phyloP scores from a whole-genome alignment of 35 echinoderm and acorn worm species.

The Eucidaris tribuloides region DNA sequence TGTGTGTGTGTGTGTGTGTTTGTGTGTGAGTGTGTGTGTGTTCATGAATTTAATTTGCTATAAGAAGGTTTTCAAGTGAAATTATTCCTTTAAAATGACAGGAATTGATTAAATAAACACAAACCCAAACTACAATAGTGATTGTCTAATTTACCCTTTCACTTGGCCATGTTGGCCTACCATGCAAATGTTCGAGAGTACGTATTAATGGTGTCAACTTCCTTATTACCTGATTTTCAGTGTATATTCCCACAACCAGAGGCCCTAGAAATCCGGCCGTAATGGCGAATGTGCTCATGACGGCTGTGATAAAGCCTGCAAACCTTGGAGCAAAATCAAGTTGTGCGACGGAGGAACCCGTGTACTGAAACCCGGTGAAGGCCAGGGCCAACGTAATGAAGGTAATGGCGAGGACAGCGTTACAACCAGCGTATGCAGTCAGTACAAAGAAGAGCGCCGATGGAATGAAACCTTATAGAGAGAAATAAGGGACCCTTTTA shows the following conservation, averaged over 20 bases:
- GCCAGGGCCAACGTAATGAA: not conserved
- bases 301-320: not conserved
- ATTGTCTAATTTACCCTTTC: too few relatives aligned
- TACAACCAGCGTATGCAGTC: not conserved
- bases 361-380: not conserved
- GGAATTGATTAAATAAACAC: too few relatives aligned
- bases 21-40: too few relatives aligned
- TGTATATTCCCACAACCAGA: not conserved
- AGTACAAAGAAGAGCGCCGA: not conserved
- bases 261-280: not conserved
- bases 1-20: too few relatives aligned
- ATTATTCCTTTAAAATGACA: too few relatives aligned
- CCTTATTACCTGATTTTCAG: not conserved
- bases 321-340: not conserved
- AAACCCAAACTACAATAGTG: too few relatives aligned
- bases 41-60: too few relatives aligned
- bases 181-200: too few relatives aligned
- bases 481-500: too few relatives aligned
- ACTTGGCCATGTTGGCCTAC: too few relatives aligned
- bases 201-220: too few relatives aligned
- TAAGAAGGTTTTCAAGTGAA: too few relatives aligned
- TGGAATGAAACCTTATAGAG: slow-evolving; percentile 7
- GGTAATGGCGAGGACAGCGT: not conserved
- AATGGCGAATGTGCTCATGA: not conserved
- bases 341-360: not conserved